Evolutionary conservation across 37 sponge, comb jelly and placozoan species (phyloP).

Genomic region (Cliona cf. orientalis): DNA sequence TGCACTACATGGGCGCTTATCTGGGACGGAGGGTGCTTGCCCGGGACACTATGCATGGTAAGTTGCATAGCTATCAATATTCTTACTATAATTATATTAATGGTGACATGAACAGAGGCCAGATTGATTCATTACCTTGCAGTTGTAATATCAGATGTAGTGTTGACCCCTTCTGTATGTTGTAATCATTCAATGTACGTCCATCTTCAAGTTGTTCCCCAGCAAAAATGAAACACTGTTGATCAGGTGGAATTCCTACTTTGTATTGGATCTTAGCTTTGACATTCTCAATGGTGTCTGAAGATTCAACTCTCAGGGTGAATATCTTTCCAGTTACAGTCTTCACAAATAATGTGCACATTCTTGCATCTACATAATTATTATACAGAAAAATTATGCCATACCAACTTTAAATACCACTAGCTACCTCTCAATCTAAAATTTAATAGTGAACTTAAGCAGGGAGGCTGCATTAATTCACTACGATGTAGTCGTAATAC

Average conservation of each 20-base stretch:
- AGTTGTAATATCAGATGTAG: conserved; percentile 72
- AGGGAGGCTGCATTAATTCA: too few species aligned
- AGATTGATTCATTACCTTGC: too few species aligned
- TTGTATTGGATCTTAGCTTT: conserved; percentile 94
- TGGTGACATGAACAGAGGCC: too few species aligned
- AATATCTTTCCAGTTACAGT: conserved; percentile 88
- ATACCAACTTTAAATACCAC: too few species aligned
- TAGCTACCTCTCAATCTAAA: too few species aligned
- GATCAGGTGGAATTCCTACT: conserved; percentile 95
- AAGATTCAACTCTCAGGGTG: conserved; percentile 91
- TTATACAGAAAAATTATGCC: too few species aligned
- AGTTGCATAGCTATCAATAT: too few species aligned
- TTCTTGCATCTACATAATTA: conserved; percentile 70
- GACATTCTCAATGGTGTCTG: conserved; percentile 91
- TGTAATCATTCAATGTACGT: conserved; percentile 59
- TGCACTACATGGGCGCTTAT: too few species aligned
- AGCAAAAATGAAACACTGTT: conserved; percentile 95
- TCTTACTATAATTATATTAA: too few species aligned
- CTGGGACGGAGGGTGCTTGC: too few species aligned
- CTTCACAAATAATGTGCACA: conserved; percentile 73
- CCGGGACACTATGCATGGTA: too few species aligned
- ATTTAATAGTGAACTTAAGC: too few species aligned
- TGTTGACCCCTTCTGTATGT: conserved; percentile 90
- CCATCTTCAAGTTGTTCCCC: conserved; percentile 75
- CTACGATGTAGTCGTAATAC: conserved; percentile 40